phyloP scores from a whole-genome alignment of 2,113 vertebrate species.

The Megaleporinus macrocephalus region DNA sequence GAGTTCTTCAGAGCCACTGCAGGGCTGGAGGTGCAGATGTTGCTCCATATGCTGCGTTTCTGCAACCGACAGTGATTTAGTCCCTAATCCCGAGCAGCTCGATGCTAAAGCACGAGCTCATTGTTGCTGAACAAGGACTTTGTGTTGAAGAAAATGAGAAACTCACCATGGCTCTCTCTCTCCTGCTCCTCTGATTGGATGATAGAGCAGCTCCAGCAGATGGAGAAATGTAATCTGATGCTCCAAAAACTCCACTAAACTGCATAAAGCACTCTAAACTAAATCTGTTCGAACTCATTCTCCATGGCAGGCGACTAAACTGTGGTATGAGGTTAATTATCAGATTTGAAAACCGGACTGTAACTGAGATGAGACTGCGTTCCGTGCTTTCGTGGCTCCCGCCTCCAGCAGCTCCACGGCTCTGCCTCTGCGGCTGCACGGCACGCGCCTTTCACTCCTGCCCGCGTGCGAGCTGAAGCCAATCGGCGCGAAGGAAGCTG shows the following conservation, averaged over 20 bases:
- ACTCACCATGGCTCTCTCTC: constrained; percentile 67
- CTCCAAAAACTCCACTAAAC: not conserved
- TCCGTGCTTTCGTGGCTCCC: too few relatives aligned
- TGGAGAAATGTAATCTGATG: not conserved
- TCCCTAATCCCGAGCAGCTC: not conserved
- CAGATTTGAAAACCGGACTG: not conserved
- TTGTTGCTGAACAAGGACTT: not conserved
- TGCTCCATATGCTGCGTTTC: constrained; percentile 34
- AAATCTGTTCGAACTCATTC: not conserved
- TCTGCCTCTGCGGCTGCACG: constrained; percentile 17
- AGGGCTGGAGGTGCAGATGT: constrained; percentile 48
- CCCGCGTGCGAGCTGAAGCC: constrained; percentile 52
- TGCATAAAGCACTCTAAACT: too few relatives aligned
- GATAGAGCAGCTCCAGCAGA: not conserved
- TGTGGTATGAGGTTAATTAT: too few relatives aligned
- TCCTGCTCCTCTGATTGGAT: not conserved
- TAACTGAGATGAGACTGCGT: too few relatives aligned
- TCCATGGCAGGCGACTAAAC: not conserved
- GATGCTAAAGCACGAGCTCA: not conserved
- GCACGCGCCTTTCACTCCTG: constrained; percentile 51
- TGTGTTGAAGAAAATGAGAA: too few relatives aligned
- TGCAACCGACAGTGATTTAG: not conserved
- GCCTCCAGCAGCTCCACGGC: not conserved
- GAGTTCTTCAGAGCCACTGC: not conserved
- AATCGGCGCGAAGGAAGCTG: constrained; percentile 34